A percentile compares a stretch with the other conserved stretches of the same genome.
These are phyloP conservation scores for Uria lomvia DNA, from an alignment of 2,113 vertebrate genomes.

Conservation along the genomic window DNA sequence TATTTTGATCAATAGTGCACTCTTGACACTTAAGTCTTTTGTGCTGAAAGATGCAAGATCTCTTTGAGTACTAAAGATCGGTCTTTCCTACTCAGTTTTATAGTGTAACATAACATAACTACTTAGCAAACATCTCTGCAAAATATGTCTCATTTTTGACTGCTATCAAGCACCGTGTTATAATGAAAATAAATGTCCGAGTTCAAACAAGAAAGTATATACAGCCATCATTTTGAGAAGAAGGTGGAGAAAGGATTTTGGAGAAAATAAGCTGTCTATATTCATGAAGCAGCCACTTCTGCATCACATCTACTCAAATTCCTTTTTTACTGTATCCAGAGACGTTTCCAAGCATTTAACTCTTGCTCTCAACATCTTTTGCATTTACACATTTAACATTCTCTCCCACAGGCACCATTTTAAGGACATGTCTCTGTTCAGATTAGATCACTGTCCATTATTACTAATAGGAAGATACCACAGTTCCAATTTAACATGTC, in stretches of 20 bases:
- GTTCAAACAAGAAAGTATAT: background rate
- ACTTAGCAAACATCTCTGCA: background rate
- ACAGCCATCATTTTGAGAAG: background rate
- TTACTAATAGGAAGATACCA: background rate
- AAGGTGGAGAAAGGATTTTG: background rate
- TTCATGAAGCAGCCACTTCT: conserved; percentile 21
- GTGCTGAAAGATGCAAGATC: background rate
- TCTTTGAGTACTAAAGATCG: background rate
- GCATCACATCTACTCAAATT: background rate
- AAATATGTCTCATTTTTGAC: background rate
- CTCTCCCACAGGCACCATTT: background rate
- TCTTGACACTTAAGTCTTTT: background rate
- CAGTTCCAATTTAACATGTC: background rate
- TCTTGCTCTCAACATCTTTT: background rate
- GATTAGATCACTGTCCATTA: background rate
- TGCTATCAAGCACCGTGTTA: background rate
- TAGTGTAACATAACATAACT: background rate
- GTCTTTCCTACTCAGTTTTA: background rate
- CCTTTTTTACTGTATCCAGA: background rate
- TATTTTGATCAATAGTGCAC: conserved; percentile 23
- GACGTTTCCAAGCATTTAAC: background rate
- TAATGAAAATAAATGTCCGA: background rate
- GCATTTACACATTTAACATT: background rate
- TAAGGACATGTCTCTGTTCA: background rate
- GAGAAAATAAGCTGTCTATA: conserved; percentile 23